Percentiles rank a stretch among this genome's conserved stretches.
Conservation (phyloP, 2,113 vertebrate species). For the Apodemus sylvaticus region DNA sequence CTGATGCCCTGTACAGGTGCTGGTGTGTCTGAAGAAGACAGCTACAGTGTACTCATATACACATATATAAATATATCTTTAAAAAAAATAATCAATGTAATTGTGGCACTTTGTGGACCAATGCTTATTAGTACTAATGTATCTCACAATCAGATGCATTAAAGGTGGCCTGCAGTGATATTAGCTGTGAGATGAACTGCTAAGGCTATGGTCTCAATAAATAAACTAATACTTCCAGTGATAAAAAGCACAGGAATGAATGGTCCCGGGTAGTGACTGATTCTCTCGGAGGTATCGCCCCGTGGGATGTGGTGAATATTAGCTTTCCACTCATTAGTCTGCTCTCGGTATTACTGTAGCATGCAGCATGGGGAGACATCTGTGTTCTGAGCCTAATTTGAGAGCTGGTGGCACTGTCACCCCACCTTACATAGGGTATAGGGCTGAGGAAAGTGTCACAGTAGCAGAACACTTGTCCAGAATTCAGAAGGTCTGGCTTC, state of each 20-base stretch:
- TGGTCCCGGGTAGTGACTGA: not conserved
- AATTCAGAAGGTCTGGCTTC: not conserved
- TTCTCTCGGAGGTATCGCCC: not conserved
- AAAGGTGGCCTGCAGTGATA: not conserved
- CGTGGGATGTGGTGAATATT: not conserved
- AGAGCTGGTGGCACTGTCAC: not conserved
- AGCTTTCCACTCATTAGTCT: not conserved
- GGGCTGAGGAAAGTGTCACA: no score
- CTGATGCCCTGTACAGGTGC: no score
- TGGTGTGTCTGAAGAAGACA: no score
- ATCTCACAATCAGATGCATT: not conserved
- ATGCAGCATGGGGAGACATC: not conserved
- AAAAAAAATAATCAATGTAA: not conserved
- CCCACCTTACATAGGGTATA: not conserved
- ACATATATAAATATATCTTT: no score
- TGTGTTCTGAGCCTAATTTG: not conserved
- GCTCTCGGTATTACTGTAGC: not conserved
- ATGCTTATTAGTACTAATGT: not conserved
- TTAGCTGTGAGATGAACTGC: not conserved
- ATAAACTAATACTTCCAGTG: not conserved
- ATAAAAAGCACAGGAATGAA: not conserved
- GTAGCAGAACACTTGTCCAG: not conserved
- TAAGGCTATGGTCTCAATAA: not conserved
- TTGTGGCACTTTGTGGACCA: not conserved
- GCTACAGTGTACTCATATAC: no score